Evolutionary conservation across 2,888 invertebrate genomes (phyloP), one percentile per base, ranked within the genome.

Genomic region (Pristionchus exspectatus): DNA sequence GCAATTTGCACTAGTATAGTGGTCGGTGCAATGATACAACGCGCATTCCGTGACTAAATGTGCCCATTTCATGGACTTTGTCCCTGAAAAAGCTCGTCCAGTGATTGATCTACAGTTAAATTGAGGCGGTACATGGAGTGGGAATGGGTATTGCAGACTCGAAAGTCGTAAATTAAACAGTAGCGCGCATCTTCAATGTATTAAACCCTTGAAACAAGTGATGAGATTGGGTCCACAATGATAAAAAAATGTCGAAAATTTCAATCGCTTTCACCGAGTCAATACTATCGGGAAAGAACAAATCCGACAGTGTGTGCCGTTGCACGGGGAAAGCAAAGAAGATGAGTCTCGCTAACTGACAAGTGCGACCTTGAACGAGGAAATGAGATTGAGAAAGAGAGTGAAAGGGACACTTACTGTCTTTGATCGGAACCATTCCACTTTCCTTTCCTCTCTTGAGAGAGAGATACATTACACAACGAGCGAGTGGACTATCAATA

Each of bases 1-100:
- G 74, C 69, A n/a, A 4, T 7, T n/a, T 69, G 69, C 74, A 74
- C 74, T 74, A 18, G 74, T 74, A 74, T 74, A 74, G 74, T 21
- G 38, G 21, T 0, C 33, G 38, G 33, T 74, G 66, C 2, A 7
- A 44, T 74, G 38, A 44, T 74, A n/a, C n/a, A 2, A 18, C 4
- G 18, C 74, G 18, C 74, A 74, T 74, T 74, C 74, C 74, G 74
- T 74, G 38, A 14, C 21, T 2, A 74, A 74, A 2, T 74, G 74
- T 38, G 33, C 74, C 7, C 74, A 21, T 38, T 30, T 74, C 24
- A 38, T 74, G 74, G 74, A 74, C 74, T 74, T 74, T 74, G 38
- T 21, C 74, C 1, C 38, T 4, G 10, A 30, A 14, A 27, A 12
- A 14, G 69, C 27, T 9, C 69, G 69, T 69, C 30, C 10, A 16